phyloP scores from a whole-genome alignment of 1,140 invertebrate species.

The Coelopa frigida region DNA sequence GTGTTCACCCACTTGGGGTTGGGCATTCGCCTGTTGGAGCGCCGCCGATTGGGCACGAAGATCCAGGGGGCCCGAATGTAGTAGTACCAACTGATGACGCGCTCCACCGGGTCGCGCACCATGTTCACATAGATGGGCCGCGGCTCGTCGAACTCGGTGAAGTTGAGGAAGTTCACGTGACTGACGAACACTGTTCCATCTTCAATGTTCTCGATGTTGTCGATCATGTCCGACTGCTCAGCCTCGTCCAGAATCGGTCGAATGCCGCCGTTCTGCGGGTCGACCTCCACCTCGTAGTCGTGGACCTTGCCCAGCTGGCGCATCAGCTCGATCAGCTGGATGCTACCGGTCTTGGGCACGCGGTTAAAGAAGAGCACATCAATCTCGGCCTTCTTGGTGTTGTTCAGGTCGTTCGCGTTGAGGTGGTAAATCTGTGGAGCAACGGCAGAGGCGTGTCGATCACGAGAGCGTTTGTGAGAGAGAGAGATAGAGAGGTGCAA shows the following conservation, averaged over 20 bases:
- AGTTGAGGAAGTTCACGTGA: conserved; percentile 49
- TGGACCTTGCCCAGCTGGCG: conserved; percentile 65
- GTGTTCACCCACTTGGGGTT: conserved; percentile 82
- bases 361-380: conserved; percentile 81
- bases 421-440: conserved; percentile 30
- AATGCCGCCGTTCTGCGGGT: conserved; percentile 33
- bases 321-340: conserved; percentile 80
- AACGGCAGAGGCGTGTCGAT: background rate
- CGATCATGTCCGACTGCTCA: conserved; percentile 26
- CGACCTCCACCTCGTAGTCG: conserved; percentile 47
- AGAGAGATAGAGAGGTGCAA: no score
- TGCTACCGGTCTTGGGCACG: conserved; percentile 77
- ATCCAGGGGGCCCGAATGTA: conserved; percentile 68
- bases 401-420: conserved; percentile 54
- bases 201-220: conserved; percentile 31
- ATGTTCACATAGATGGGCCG: conserved; percentile 84
- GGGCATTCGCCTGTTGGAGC: conserved; percentile 71
- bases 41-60: conserved; percentile 39
- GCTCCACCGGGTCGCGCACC: conserved; percentile 79
- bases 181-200: conserved; percentile 32
- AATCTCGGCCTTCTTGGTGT: conserved; percentile 63
- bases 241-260: conserved; percentile 19
- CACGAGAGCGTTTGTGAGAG: no score
- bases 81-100: conserved; percentile 88
- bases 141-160: conserved; percentile 61